Percentiles rank a stretch among this genome's conserved stretches.
phyloP scores from a whole-genome alignment of 2,797 vertebrate species.

The Pipistrellus pygmaeus region DNA sequence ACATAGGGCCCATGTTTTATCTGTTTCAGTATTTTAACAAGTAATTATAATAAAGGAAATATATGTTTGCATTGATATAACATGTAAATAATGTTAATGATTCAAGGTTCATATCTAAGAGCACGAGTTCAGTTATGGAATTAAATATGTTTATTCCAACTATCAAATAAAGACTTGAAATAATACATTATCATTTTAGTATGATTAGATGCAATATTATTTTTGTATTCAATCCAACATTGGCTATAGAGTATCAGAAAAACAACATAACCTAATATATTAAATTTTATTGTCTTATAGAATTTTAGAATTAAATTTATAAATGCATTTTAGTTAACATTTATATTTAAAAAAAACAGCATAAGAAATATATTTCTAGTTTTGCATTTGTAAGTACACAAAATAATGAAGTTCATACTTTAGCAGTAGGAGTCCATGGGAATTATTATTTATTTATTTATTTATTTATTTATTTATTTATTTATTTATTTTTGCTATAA shows the following conservation, averaged over 20 bases:
- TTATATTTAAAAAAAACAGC: not conserved
- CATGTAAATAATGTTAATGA: conserved; percentile 17
- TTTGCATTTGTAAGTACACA: not conserved
- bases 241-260: not conserved
- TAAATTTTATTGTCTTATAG: not conserved
- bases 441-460: too few species aligned
- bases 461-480: not conserved
- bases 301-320: not conserved
- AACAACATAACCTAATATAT: not conserved
- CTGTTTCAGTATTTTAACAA: not conserved
- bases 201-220: not conserved
- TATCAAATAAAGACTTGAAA: not conserved
- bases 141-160: conserved; percentile 24
- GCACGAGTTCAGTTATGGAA: not conserved
- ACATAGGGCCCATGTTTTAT: not conserved
- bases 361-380: not conserved
- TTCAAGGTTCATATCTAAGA: not conserved
- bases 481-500: not conserved
- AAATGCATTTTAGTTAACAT: not conserved
- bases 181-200: not conserved
- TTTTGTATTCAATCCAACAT: conserved; percentile 2
- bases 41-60: not conserved
- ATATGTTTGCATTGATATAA: not conserved
- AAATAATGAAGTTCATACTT: not conserved
- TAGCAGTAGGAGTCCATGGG: not conserved